These are phyloP conservation scores for Helobdella robusta DNA, from an alignment of 2,888 invertebrate species.

Conservation along the genomic window DNA sequence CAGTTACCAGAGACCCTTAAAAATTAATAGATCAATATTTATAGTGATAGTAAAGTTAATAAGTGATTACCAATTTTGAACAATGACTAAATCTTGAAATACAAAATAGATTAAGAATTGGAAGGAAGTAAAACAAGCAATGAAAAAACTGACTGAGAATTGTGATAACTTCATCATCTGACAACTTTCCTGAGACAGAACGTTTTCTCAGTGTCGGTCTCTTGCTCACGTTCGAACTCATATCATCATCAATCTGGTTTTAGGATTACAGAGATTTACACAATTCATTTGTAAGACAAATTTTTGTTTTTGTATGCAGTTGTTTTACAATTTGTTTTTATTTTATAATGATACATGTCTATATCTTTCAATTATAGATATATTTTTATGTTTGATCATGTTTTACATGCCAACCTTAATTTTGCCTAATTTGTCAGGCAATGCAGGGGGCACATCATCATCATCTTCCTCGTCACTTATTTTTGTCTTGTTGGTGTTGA, in stretches of 20 bases:
- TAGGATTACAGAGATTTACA: no score
- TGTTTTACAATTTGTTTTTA: no score
- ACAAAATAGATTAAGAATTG: neutral
- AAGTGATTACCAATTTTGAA: neutral
- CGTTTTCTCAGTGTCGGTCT: constrained; percentile 46
- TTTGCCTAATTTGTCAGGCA: constrained; percentile 24
- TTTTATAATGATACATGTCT: no score
- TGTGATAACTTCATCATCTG: constrained; percentile 60
- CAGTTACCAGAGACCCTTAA: constrained; percentile 63
- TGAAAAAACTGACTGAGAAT: constrained; percentile 55
- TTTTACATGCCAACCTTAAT: neutral
- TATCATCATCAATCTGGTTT: no score
- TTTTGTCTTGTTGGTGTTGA: neutral
- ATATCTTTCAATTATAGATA: no score
- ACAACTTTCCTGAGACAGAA: constrained; percentile 61
- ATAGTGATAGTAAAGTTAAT: neutral
- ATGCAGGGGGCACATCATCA: constrained; percentile 18
- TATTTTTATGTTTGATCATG: no score
- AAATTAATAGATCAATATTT: constrained; percentile 20
- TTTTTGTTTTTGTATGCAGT: no score
- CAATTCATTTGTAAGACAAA: no score
- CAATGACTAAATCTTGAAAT: neutral
- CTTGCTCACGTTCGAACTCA: neutral
- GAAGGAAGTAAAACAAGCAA: neutral
- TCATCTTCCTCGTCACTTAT: neutral